Evolutionary conservation across 2,888 invertebrate species (phyloP), one percentile per base, ranked within the genome.

Genomic region (Drosophila mimica): DNA sequence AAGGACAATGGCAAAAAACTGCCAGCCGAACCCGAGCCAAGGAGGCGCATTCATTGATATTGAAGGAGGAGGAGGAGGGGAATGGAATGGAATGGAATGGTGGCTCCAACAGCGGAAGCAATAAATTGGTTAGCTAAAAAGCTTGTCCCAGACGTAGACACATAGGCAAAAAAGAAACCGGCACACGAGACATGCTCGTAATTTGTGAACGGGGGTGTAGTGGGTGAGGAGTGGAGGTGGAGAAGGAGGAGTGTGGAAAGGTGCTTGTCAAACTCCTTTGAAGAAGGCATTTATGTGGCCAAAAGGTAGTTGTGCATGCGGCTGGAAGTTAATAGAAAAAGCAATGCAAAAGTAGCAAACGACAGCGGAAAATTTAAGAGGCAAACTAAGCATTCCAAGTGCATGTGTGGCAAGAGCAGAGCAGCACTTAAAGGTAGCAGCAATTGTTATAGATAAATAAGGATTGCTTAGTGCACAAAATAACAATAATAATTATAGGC

Each of bases 71-170:
- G 30, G n/a, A 28, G 34, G 53, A 25, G 25, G 25, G 25, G 25
- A 25, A 25, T 25, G 48, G 30, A 1, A 25, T 25, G 48, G 30
- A 1, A 9, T 54, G 28, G 56, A 54, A 56, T 51, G 65, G 15
- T n/a, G 15, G 20, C 33, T 8, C 56, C 58, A 52, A 52, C 68
- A 64, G 70, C 83, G 88, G 88, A 88, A 86, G 88, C 80, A 86
- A 86, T 86, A 86, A 86, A 86, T 86, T 86, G 83, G 85, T 88
- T 88, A 83, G 83, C 81, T 83, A 88, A 86, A 86, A 86, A 85
- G 85, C 88, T 86, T 82, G 88, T 88, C 80, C 81, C 67, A 80
- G 82, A 81, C 81, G 83, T 69, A 84, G 85, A 87, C 83, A 79
- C 74, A 80, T 74, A 56, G 74, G 67, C 68, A 68, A 76, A 79